A percentile compares a stretch with the other conserved stretches of the same genome.
These are phyloP conservation scores for Plumapathes pennacea DNA, from an alignment of 92 coral and sea anemone species.

Conservation along the genomic window DNA sequence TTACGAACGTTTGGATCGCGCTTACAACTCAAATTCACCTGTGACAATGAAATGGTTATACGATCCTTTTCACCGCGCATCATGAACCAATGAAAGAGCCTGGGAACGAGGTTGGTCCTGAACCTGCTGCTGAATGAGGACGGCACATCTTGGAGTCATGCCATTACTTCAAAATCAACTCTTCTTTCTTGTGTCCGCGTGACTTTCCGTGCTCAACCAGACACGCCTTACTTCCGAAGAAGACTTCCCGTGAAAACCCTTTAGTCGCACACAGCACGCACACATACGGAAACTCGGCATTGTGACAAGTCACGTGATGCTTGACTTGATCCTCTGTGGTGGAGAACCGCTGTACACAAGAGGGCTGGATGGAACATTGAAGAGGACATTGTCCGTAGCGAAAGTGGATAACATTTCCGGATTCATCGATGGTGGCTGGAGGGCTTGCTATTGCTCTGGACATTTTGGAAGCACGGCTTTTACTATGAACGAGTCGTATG, in stretches of 20 bases:
- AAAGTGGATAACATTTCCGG: slow-evolving; percentile 14
- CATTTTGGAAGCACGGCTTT: no score
- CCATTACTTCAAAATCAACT: slow-evolving; percentile 9
- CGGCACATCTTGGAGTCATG: no score
- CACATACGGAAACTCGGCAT: slow-evolving; percentile 43
- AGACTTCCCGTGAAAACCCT: slow-evolving; percentile 9
- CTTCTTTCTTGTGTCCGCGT: slow-evolving; percentile 19
- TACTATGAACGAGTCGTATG: slow-evolving; percentile 21
- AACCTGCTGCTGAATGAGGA: no score
- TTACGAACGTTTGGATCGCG: no score
- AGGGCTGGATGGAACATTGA: slow-evolving; percentile 34
- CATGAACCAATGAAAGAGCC: no score
- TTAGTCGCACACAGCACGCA: slow-evolving; percentile 26
- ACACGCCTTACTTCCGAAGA: slow-evolving; percentile 13
- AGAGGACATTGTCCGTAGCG: slow-evolving; percentile 32
- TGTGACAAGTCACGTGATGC: slow-evolving; percentile 37
- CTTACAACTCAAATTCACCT: no score
- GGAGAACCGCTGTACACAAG: slow-evolving; percentile 41
- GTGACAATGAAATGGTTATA: no score
- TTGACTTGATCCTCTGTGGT: slow-evolving; percentile 26
- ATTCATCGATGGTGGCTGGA: slow-evolving; percentile 2
- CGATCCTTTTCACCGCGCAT: no score
- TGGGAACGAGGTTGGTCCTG: no score
- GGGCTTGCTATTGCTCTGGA: slow-evolving; percentile 6
- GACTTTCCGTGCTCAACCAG: slow-evolving; percentile 20